phyloP scores from a whole-genome alignment of 2,113 vertebrate species.

The Crotalus tigris region DNA sequence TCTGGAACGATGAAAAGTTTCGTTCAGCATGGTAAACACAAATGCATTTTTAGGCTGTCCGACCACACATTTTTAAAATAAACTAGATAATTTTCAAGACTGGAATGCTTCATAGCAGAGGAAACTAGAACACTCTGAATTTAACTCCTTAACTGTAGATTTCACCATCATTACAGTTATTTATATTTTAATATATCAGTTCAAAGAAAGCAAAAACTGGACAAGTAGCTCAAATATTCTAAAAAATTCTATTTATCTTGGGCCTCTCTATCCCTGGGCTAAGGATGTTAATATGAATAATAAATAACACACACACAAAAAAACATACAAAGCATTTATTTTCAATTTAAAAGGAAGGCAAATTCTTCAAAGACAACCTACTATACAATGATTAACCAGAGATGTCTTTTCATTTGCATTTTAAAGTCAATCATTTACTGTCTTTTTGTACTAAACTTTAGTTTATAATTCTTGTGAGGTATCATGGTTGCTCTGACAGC shows the following conservation, averaged over 20 bases:
- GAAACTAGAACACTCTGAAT: constrained; percentile 48
- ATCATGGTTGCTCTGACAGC: constrained; percentile 36
- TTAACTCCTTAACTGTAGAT: constrained; percentile 40
- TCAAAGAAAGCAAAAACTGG: constrained; percentile 19
- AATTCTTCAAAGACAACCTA: constrained; percentile 61
- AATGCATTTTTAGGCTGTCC: constrained; percentile 55
- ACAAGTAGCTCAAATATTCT: constrained; percentile 54
- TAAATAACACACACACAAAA: constrained; percentile 42
- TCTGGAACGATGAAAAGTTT: constrained; percentile 63
- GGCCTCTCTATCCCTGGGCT: constrained; percentile 29
- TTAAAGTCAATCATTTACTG: constrained; percentile 57
- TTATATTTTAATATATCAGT: constrained; percentile 60
- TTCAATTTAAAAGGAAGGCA: constrained; percentile 59
- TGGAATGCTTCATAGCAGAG: constrained; percentile 52
- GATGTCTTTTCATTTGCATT: constrained; percentile 67
- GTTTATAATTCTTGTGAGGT: constrained; percentile 46
- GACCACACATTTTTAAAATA: constrained; percentile 41
- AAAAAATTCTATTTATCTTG: constrained; percentile 48
- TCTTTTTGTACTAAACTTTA: constrained; percentile 53
- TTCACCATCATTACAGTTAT: constrained; percentile 42
- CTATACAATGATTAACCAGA: constrained; percentile 59
- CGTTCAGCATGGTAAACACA: constrained; percentile 43
- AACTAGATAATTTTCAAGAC: constrained; percentile 37
- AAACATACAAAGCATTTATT: constrained; percentile 51
- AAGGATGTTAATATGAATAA: constrained; percentile 54